Conservation (phyloP, 2,888 invertebrate genomes). For the Cataglyphis altisquamis region DNA sequence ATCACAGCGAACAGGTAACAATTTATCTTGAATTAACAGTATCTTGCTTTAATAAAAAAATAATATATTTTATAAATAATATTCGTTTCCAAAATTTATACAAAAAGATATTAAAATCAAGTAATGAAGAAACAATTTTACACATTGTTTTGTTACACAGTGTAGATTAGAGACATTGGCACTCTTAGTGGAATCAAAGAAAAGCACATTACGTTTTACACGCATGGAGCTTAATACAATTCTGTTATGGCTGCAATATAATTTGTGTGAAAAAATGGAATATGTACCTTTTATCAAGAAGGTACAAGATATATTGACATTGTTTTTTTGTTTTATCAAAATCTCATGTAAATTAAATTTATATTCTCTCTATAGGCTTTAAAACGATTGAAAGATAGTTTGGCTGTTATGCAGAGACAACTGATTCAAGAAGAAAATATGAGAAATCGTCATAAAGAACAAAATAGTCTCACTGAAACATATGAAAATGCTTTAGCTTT, state of each 20-base stretch:
- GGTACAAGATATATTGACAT: constrained; percentile 84
- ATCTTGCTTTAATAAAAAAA: neutral
- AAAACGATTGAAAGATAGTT: constrained; percentile 87
- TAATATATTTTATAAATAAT: neutral
- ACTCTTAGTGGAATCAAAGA: constrained; percentile 91
- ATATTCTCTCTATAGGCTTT: constrained; percentile 81
- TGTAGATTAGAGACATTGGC: constrained; percentile 90
- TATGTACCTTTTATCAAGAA: constrained; percentile 91
- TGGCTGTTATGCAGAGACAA: constrained; percentile 76
- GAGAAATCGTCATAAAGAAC: constrained; percentile 58
- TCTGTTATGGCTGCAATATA: constrained; percentile 89
- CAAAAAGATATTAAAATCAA: neutral
- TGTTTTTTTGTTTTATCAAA: neutral
- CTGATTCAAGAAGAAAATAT: constrained; percentile 63
- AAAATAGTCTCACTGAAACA: constrained; percentile 1
- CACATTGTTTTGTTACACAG: constrained; percentile 77
- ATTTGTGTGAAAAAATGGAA: constrained; percentile 91
- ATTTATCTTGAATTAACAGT: neutral
- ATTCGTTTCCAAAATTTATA: neutral
- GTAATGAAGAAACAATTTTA: neutral
- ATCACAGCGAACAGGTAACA: constrained; percentile 88
- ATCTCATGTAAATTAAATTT: constrained; percentile 1
- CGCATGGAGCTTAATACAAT: constrained; percentile 89
- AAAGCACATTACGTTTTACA: constrained; percentile 90
- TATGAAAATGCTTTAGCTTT: neutral